A percentile compares a stretch with the other conserved stretches of the same genome.
Conservation (phyloP, 2,888 invertebrate species). For the Oxytorus armatus region DNA sequence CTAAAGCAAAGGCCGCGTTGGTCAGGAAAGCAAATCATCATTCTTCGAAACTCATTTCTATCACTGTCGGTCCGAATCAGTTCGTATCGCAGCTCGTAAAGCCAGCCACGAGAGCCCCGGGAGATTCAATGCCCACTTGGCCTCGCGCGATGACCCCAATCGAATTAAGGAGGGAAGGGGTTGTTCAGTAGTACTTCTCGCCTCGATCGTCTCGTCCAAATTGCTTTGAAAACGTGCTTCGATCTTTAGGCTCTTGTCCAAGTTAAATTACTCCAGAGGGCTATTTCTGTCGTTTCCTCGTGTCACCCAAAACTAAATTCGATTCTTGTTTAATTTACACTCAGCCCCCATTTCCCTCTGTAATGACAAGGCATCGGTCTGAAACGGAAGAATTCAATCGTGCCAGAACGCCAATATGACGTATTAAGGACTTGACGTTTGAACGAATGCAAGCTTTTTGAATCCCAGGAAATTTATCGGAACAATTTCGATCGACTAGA, state of each 20-base stretch:
- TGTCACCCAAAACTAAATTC: not conserved
- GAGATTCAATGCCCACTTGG: constrained; percentile 51
- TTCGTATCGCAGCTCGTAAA: constrained; percentile 15
- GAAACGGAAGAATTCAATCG: no score
- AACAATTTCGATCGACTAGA: no score
- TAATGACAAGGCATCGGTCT: no score
- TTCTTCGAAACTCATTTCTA: constrained; percentile 40
- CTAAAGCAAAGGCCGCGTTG: not conserved
- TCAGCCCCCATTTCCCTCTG: no score
- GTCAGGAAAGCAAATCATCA: constrained; percentile 21
- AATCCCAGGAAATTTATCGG: no score
- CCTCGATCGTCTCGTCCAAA: constrained; percentile 64
- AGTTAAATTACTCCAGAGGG: constrained; percentile 33
- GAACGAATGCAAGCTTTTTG: no score
- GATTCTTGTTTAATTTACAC: no score
- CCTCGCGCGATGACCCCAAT: constrained; percentile 70
- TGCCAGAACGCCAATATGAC: no score
- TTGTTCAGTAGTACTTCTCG: constrained; percentile 49
- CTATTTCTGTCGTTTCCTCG: constrained; percentile 38
- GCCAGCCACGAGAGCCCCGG: constrained; percentile 28
- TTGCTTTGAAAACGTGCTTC: constrained; percentile 59
- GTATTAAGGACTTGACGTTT: no score
- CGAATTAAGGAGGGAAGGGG: constrained; percentile 72
- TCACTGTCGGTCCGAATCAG: constrained; percentile 46
- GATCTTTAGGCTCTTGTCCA: constrained; percentile 28